Evolutionary conservation across 2,888 invertebrate species (phyloP).

Genomic region (Dicyrtoma fusca): DNA sequence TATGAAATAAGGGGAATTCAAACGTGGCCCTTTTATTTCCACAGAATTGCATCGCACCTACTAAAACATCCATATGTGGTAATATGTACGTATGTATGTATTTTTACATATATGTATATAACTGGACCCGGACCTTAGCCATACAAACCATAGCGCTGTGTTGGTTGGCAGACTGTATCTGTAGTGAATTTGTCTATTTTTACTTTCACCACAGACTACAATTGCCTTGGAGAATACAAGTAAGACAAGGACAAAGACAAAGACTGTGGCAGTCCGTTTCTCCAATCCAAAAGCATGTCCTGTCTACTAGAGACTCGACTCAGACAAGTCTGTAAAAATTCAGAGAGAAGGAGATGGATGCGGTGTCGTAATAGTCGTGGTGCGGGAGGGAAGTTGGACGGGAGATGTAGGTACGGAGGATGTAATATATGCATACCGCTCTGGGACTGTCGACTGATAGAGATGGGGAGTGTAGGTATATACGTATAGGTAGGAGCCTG

Average conservation of each 20-base stretch:
- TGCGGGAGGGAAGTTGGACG: not conserved
- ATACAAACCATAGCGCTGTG: too few species aligned
- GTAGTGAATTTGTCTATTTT: too few species aligned
- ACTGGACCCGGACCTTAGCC: too few species aligned
- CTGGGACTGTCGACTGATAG: not conserved
- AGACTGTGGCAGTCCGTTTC: not conserved
- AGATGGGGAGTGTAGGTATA: not conserved
- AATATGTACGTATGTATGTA: too few species aligned
- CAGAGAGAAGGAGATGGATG: slow-evolving; percentile 13
- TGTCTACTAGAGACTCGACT: not conserved
- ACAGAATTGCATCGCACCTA: slow-evolving; percentile 9
- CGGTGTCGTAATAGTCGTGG: slow-evolving; percentile 13
- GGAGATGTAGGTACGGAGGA: not conserved
- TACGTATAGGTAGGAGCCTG: not conserved
- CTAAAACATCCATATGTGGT: slow-evolving; percentile 28
- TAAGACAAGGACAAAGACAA: not conserved
- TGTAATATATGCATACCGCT: not conserved
- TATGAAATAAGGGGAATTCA: too few species aligned
- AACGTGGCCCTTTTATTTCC: too few species aligned
- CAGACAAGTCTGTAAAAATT: slow-evolving; percentile 15
- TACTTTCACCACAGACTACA: too few species aligned
- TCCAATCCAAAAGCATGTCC: not conserved
- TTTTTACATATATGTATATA: too few species aligned
- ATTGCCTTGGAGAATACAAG: not conserved
- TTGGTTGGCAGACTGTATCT: too few species aligned